A percentile compares a stretch with the other conserved stretches of the same genome.
Conservation (phyloP, 2,797 vertebrate genomes). For the Sus cebifrons region DNA sequence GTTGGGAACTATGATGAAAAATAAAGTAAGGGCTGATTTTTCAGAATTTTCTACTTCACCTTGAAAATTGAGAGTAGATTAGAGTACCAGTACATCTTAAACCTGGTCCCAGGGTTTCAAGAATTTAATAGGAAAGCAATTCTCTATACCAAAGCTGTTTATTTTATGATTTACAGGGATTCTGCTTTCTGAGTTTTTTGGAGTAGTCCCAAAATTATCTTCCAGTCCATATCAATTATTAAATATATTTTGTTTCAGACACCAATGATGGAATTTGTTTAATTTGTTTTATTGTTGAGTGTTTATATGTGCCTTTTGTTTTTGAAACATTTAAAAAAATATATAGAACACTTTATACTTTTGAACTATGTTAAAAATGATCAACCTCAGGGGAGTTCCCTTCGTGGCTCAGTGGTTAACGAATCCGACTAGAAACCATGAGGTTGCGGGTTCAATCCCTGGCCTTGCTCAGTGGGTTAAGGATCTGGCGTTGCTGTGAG, state of each 20-base stretch:
- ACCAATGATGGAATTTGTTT: not conserved
- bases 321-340: constrained; percentile 34
- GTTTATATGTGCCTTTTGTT: not conserved
- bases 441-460: no score
- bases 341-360: not conserved
- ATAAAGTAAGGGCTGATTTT: not conserved
- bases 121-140: not conserved
- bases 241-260: not conserved
- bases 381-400: not conserved
- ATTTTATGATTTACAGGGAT: not conserved
- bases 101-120: not conserved
- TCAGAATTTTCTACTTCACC: constrained; percentile 10
- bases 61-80: constrained; percentile 1
- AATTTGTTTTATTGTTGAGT: constrained; percentile 12
- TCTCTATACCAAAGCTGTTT: not conserved
- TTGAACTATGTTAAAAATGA: constrained; percentile 1
- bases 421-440: no score
- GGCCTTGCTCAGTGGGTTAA: no score
- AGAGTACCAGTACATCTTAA: not conserved
- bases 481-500: no score
- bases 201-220: constrained; percentile 12
- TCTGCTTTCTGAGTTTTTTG: constrained; percentile 1
- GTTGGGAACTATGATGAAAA: constrained; percentile 2
- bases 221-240: not conserved
- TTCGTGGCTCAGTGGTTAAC: no score